Conservation (phyloP, 2,113 vertebrate genomes). For the Bubo scandiacus region DNA sequence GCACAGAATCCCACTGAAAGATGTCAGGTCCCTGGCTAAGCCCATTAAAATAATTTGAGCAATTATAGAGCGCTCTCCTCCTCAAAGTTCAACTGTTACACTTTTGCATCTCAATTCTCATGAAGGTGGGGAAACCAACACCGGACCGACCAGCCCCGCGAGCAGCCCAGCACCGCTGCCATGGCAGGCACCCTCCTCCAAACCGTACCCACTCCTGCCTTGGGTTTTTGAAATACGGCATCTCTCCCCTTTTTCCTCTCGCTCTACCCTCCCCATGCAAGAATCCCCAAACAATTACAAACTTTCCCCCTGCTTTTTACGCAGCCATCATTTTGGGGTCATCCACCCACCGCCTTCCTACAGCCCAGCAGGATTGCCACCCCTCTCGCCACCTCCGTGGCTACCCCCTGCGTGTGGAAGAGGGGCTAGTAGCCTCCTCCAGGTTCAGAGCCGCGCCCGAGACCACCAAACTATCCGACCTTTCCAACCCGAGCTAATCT, state of each 20-base stretch:
- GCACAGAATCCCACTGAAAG: neutral
- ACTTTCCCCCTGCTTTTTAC: neutral
- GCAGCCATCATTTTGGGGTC: neutral
- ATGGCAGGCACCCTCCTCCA: neutral
- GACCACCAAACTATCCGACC: rapidly evolving
- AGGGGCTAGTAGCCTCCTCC: neutral
- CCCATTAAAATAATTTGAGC: rapidly evolving
- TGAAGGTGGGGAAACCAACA: neutral
- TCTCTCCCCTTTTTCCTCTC: neutral
- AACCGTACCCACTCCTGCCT: rapidly evolving
- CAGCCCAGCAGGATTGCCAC: neutral
- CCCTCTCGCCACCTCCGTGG: neutral
- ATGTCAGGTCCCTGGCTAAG: neutral
- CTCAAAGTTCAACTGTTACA: neutral
- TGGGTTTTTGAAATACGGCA: no score
- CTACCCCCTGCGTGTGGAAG: neutral
- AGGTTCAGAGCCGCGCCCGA: neutral
- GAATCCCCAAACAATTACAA: neutral
- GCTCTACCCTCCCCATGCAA: neutral
- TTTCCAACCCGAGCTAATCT: neutral
- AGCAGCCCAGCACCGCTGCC: neutral
- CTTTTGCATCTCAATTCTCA: rapidly evolving
- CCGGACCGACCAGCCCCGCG: neutral
- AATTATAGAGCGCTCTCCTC: neutral
- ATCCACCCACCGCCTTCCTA: neutral